Base-by-base conservation (phyloP, 1,140 invertebrate genomes). In the Fopius arisanus region DNA sequence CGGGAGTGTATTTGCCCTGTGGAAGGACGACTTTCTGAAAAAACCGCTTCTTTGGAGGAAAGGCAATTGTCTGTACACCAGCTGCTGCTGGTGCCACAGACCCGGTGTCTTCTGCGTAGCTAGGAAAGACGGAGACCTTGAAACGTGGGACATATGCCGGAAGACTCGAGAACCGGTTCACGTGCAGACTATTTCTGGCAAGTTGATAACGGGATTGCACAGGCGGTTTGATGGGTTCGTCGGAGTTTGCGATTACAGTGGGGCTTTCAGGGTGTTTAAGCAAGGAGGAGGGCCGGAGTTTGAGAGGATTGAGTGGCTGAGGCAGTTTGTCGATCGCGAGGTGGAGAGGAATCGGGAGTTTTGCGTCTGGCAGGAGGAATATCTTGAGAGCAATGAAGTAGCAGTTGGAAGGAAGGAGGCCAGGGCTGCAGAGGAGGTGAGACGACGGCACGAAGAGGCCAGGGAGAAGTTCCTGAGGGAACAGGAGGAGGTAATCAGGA, bases 1-100 rank as follows among this genome's bases (percentile, higher is more conserved):
- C 0, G 90, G 91, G 2, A 86, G 82, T 70, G 80, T 91, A 5
- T 90, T 92, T 72, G 90, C 90, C 0, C 75, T 92, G 5, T 92
- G 92, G 91, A 88, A 86, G 40, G 87, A 89, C 29, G 83, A 88
- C 16, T 87, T 87, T 14, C 77, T 81, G 4, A 81, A 88, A 10
- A 68, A 43, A n/a, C 90, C 91, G 0, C 79, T 92, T 9, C 83
- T 92, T 21, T 90, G 89, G 88, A 84, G 90, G 31, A 87, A 82
- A 75, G 81, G 86, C 16, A 72, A 78, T 10, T 81, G 82, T n/a
- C 75, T 86, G 1, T 91, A 91, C 1, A 83, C 86, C 0, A 88
- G 88, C 0, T 85, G 86, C 16, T 91, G 90, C 85, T 91, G 90
- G 77, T 81, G 83, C 29, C 78, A 82, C 0, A 81, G 82, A 70